Percentiles rank a stretch among this genome's conserved stretches.
Evolutionary conservation across 2,113 vertebrate species (phyloP).

Genomic region (Urocynchramus pylzowi): DNA sequence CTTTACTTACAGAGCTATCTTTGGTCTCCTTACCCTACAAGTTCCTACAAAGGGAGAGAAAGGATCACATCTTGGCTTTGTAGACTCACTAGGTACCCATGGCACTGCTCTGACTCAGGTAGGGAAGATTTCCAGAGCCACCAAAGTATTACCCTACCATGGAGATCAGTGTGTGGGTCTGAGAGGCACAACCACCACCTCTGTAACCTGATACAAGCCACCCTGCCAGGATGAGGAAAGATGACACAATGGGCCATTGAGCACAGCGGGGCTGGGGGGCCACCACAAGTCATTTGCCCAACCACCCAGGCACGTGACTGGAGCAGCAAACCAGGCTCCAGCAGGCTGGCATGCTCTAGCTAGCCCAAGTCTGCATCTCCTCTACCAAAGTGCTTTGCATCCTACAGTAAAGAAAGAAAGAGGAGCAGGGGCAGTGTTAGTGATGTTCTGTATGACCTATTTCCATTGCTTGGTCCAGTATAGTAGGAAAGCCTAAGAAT

Average conservation of each 20-base stretch:
- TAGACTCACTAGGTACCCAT: neutral
- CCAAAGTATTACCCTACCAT: neutral
- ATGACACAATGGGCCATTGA: neutral
- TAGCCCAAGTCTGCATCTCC: neutral
- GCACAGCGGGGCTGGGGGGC: neutral
- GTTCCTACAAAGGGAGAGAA: neutral
- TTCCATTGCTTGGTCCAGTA: neutral
- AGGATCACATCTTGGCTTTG: neutral
- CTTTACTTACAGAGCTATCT: neutral
- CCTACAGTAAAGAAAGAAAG: neutral
- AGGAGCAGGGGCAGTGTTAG: neutral
- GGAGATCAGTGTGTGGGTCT: neutral
- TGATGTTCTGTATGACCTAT: neutral
- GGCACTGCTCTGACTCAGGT: neutral
- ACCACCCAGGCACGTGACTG: neutral
- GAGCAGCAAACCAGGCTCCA: neutral
- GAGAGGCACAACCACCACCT: neutral
- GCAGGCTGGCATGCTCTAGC: neutral
- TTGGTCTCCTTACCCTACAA: neutral
- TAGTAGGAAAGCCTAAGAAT: neutral
- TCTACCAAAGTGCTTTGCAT: neutral
- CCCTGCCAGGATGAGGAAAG: neutral
- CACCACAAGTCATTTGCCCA: neutral
- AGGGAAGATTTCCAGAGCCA: neutral
- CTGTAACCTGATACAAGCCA: neutral